Conservation (phyloP, 2,113 vertebrate genomes). For the Sorex fumeus region DNA sequence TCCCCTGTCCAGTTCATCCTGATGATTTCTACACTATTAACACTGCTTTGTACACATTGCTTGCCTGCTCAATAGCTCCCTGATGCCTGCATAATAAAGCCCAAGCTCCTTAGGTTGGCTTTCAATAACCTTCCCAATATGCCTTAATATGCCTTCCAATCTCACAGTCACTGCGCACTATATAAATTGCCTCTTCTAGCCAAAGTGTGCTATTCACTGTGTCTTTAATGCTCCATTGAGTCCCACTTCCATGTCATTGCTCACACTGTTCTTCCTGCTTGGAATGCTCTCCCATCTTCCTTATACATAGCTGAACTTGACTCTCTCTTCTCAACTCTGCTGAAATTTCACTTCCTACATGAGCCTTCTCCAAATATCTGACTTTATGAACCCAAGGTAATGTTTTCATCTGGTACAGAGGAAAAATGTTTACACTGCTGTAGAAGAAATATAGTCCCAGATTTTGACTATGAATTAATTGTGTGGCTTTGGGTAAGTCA, state of each 20-base stretch:
- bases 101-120: constrained; percentile 45
- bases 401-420: neutral
- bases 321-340: neutral
- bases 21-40: constrained; percentile 63
- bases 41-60: constrained; percentile 8
- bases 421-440: neutral
- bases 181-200: constrained; percentile 27
- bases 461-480: constrained; percentile 21
- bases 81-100: constrained; percentile 50
- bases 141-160: constrained; percentile 14
- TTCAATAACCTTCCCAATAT: constrained; percentile 59
- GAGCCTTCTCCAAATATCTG: constrained; percentile 12
- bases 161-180: neutral
- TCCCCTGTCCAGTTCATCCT: neutral
- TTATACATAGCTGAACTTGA: neutral
- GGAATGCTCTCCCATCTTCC: neutral
- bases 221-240: neutral
- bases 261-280: neutral
- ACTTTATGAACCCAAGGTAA: neutral
- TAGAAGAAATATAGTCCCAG: constrained; percentile 29
- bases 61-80: constrained; percentile 60
- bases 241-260: neutral
- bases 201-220: neutral
- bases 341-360: neutral
- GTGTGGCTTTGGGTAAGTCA: neutral